Base-by-base conservation (phyloP, 2,113 vertebrate genomes). In the Chamaea fasciata region DNA sequence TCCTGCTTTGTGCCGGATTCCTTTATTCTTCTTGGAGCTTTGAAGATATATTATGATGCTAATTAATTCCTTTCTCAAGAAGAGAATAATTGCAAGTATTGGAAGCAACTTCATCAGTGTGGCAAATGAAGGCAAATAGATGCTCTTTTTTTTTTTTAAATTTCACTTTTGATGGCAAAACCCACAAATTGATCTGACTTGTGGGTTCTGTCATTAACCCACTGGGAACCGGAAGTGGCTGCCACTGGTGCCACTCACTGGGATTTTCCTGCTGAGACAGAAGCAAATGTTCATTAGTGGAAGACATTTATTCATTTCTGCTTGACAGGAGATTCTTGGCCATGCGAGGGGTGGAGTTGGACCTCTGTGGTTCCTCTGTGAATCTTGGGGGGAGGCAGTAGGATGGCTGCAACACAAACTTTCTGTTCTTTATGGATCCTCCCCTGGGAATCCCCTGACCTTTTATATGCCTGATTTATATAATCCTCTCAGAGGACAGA, bases 61-160 rank as follows among this genome's bases (percentile, higher is more conserved):
- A 96, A 97, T 97, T 95, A 97, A 93, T 94, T 96, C 95, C 94
- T 97, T 97, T 97, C 94, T 93, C 53, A 46, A 84, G 41, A 92
- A 62, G 83, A 69, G 63, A 78, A 57, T 86, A 90, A 92, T 89
- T 95, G 83, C 69, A 93, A 88, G 83, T 90, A 92, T 76, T 96
- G 63, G 89, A 91, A 91, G 59, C 62, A 82, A 83, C 68, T 83
- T 95, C 68, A 90, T 94, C 89, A 87, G 12, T 76, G 67, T 55
- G 83, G 84, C 41, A 56, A 94, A 88, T 87, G 64, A 95, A 89
- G 77, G 73, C 71, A 94, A 92, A 94, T 84, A 86, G 53, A 88
- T 87, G 76, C 35, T 70, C 35, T 42, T 5, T 67, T 39, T 35
- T 6, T 71, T 37, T 44, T 37, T 16, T 68, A 26, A 12, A 23